Evolutionary conservation across 2,113 vertebrate genomes (phyloP).

Genomic region (Apteryx owenii): DNA sequence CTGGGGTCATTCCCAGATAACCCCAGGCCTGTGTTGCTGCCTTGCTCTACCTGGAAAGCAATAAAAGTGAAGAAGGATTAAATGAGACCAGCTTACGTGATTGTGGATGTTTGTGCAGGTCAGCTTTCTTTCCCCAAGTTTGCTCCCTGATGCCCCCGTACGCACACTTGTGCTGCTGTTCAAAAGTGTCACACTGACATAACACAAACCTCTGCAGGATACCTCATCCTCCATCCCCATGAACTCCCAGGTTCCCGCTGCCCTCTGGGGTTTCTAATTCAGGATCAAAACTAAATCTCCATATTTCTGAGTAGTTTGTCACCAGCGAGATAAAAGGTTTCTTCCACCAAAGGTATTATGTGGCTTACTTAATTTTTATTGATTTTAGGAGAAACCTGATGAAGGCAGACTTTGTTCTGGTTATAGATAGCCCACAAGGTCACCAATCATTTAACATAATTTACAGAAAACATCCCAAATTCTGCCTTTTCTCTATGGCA

Average conservation of each 20-base stretch:
- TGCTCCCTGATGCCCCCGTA: neutral
- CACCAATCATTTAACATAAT: neutral
- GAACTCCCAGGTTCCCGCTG: neutral
- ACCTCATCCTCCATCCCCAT: neutral
- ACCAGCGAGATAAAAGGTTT: neutral
- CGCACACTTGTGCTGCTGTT: neutral
- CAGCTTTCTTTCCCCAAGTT: neutral
- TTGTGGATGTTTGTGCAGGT: neutral
- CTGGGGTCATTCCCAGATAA: neutral
- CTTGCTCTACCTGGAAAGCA: neutral
- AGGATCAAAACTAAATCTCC: neutral
- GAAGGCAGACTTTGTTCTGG: neutral
- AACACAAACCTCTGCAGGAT: neutral
- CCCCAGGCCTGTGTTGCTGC: neutral
- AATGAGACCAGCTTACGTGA: neutral
- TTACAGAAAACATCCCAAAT: neutral
- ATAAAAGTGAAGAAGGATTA: accelerated
- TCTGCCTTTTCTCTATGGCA: neutral
- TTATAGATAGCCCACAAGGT: neutral
- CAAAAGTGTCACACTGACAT: neutral
- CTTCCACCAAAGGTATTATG: neutral
- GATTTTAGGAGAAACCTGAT: neutral
- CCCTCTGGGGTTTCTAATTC: neutral
- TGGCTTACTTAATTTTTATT: neutral
- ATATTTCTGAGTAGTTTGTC: neutral